Conservation (phyloP, 2,113 vertebrate genomes). For the Monopterus albus region DNA sequence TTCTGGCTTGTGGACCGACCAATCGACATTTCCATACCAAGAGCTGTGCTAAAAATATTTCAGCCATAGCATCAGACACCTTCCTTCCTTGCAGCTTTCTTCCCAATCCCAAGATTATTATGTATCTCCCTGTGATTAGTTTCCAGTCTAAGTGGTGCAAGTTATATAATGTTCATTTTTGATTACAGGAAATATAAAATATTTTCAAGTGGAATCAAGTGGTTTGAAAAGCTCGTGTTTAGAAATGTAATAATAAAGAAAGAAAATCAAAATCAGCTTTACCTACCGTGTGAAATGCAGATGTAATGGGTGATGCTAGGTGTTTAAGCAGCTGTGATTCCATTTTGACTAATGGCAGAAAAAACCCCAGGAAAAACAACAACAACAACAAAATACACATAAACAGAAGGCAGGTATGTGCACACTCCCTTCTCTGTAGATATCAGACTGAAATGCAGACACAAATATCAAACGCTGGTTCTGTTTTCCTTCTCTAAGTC, state of each 20-base stretch:
- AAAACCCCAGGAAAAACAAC: conserved; percentile 21
- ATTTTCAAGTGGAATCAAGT: neutral
- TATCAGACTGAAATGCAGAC: conserved; percentile 41
- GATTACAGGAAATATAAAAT: neutral
- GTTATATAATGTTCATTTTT: neutral
- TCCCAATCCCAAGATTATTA: too few species aligned
- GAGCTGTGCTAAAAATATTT: too few species aligned
- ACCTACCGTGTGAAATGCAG: conserved; percentile 50
- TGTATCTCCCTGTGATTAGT: too few species aligned
- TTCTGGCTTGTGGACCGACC: neutral
- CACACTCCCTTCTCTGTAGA: conserved; percentile 27
- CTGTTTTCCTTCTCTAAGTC: conserved; percentile 24
- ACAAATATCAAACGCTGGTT: conserved; percentile 31
- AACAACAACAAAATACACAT: conserved; percentile 4
- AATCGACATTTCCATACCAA: too few species aligned
- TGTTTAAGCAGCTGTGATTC: conserved; percentile 26
- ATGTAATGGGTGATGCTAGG: conserved; percentile 3
- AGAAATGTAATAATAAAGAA: neutral
- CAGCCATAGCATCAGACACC: too few species aligned
- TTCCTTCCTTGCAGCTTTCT: too few species aligned
- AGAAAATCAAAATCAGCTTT: conserved; percentile 15
- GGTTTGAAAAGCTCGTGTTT: neutral
- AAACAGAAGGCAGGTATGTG: neutral
- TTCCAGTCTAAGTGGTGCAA: neutral
- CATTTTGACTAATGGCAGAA: conserved; percentile 38